phyloP scores from a whole-genome alignment of 2,797 vertebrate species.

The Bradypodion ventrale region DNA sequence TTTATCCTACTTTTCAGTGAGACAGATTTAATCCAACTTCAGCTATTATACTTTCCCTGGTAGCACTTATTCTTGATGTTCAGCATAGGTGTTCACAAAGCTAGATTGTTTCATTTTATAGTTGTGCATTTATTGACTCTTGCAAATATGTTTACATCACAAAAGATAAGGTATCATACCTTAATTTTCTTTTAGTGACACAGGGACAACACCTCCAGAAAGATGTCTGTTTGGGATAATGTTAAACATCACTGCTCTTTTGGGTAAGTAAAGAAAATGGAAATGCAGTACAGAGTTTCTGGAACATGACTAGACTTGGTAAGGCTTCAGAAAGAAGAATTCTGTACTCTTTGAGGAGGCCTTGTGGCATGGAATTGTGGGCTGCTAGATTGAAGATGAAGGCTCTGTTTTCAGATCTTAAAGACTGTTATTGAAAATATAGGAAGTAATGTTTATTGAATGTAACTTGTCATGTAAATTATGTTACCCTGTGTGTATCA shows the following conservation, averaged over 20 bases:
- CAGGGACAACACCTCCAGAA: constrained; percentile 87
- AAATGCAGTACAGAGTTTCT: not conserved
- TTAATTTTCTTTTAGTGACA: constrained; percentile 84
- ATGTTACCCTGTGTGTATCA: not conserved
- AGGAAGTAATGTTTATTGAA: not conserved
- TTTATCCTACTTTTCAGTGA: too few species aligned
- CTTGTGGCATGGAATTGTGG: not conserved
- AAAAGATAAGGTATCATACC: constrained; percentile 1
- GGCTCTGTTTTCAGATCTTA: not conserved
- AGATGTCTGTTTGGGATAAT: constrained; percentile 94
- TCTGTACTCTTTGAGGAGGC: not conserved
- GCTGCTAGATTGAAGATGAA: not conserved
- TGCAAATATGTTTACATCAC: constrained; percentile 3
- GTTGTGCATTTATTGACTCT: not conserved
- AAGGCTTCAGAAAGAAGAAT: not conserved
- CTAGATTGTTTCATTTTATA: not conserved
- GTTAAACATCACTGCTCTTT: constrained; percentile 86
- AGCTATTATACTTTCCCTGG: too few species aligned
- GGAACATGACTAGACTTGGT: not conserved
- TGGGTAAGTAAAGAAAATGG: constrained; percentile 80
- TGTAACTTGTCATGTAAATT: not conserved
- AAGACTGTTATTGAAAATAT: not conserved
- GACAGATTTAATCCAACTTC: too few species aligned
- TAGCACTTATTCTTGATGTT: not conserved
- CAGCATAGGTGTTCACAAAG: not conserved